Conservation (phyloP, 2,888 invertebrate genomes). For the Synanthedon vespiformis region DNA sequence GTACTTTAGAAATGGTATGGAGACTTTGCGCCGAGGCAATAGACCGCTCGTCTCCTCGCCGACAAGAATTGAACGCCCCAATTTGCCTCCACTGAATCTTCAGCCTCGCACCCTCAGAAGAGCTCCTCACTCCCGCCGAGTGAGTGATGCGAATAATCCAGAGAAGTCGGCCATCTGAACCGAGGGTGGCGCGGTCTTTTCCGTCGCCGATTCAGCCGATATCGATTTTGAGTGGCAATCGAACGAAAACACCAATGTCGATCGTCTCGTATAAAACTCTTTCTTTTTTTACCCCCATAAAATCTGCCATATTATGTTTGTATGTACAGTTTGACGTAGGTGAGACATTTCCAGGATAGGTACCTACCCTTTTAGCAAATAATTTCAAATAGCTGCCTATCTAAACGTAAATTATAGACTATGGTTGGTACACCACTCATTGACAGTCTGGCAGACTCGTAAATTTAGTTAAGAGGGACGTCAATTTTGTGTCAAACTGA, state of each 20-base stretch:
- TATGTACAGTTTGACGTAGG: too few species aligned
- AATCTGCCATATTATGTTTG: too few species aligned
- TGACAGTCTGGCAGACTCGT: too few species aligned
- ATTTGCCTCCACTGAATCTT: slow-evolving; percentile 82
- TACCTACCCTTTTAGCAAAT: too few species aligned
- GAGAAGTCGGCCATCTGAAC: slow-evolving; percentile 66
- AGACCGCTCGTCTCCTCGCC: slow-evolving; percentile 83
- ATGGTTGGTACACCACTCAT: too few species aligned
- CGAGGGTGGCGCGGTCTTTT: slow-evolving; percentile 65
- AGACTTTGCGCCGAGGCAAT: slow-evolving; percentile 56
- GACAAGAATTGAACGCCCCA: slow-evolving; percentile 84
- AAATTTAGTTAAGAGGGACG: too few species aligned
- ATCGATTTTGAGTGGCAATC: slow-evolving; percentile 57
- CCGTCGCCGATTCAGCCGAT: slow-evolving; percentile 63
- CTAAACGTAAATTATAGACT: too few species aligned
- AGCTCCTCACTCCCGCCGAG: slow-evolving; percentile 59
- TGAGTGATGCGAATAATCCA: slow-evolving; percentile 58
- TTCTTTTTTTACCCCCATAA: not conserved
- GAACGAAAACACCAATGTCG: slow-evolving; percentile 42
- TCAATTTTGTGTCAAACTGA: too few species aligned
- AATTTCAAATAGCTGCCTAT: too few species aligned
- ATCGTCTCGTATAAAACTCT: slow-evolving; percentile 51
- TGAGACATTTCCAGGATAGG: too few species aligned
- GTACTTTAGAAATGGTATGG: slow-evolving; percentile 56
- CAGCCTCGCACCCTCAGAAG: slow-evolving; percentile 64